Percentiles rank a stretch among this genome's conserved stretches.
Conservation (phyloP, 35 echinoderm and acorn worm genomes). For the Eucidaris tribuloides region DNA sequence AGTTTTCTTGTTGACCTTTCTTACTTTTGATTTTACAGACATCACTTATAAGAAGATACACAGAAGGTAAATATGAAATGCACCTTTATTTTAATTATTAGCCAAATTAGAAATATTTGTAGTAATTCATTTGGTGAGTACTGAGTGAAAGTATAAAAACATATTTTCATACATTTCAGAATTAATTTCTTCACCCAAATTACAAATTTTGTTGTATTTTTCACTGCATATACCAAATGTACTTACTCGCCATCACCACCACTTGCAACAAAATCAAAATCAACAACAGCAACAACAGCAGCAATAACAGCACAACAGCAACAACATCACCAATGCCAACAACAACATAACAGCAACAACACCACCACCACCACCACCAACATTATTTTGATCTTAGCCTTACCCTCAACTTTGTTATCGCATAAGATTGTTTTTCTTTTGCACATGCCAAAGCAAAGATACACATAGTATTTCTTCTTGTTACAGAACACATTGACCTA, state of each 20-base stretch:
- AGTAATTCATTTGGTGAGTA: not conserved
- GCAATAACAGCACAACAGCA: too few species aligned
- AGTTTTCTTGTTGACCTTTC: not conserved
- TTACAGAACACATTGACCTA: too few species aligned
- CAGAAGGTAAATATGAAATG: conserved; percentile 73
- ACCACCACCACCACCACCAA: too few species aligned
- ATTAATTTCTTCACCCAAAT: not conserved
- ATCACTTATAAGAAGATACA: conserved; percentile 93
- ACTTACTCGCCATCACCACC: not conserved
- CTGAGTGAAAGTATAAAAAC: not conserved
- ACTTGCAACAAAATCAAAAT: too few species aligned
- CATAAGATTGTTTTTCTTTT: too few species aligned
- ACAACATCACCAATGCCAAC: too few species aligned
- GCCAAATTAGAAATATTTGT: not conserved
- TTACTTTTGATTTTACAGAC: conserved; percentile 63
- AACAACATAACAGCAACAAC: too few species aligned
- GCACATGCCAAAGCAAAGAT: too few species aligned
- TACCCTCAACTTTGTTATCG: too few species aligned
- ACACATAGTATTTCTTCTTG: too few species aligned
- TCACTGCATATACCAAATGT: not conserved
- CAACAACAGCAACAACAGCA: too few species aligned
- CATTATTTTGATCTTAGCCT: too few species aligned
- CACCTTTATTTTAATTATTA: not conserved
- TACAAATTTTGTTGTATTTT: not conserved
- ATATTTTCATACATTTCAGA: not conserved